phyloP scores from a whole-genome alignment of 2,113 vertebrate species.

The cattle (Bos taurus) region DNA sequence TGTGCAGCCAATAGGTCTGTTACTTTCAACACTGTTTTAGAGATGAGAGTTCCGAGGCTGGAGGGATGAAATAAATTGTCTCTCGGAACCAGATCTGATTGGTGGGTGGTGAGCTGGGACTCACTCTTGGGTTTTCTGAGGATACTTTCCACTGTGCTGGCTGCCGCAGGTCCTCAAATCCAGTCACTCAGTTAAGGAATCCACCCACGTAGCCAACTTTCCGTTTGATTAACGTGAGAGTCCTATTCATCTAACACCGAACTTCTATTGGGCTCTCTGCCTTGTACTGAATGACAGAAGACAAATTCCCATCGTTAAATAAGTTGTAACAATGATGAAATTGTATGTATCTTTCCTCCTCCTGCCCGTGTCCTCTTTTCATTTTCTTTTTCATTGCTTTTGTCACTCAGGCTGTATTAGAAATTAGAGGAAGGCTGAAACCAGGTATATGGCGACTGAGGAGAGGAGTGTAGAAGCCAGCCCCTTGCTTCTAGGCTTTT shows the following conservation, averaged over 20 bases:
- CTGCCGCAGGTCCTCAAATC: neutral
- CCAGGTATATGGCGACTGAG: neutral
- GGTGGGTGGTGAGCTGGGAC: neutral
- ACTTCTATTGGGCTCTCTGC: neutral
- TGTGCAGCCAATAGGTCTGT: neutral
- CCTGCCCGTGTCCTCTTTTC: neutral
- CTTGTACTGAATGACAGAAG: neutral
- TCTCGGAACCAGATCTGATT: neutral
- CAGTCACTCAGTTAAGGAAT: neutral
- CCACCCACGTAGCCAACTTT: neutral
- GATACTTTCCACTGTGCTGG: neutral
- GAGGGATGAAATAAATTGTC: neutral
- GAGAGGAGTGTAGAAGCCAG: neutral
- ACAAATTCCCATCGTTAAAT: neutral
- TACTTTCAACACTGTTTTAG: neutral
- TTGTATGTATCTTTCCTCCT: neutral
- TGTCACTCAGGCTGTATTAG: neutral
- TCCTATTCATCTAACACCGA: neutral
- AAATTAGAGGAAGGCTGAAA: slow-evolving; percentile 12
- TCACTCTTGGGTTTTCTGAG: neutral
- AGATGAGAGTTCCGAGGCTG: neutral
- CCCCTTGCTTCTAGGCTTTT: neutral
- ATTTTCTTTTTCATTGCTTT: neutral
- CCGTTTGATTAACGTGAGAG: neutral
- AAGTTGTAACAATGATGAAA: neutral